A percentile compares a stretch with the other conserved stretches of the same genome.
Evolutionary conservation across 35 echinoderm and acorn worm species (phyloP).

Genomic region (Ophioderma brevispina): DNA sequence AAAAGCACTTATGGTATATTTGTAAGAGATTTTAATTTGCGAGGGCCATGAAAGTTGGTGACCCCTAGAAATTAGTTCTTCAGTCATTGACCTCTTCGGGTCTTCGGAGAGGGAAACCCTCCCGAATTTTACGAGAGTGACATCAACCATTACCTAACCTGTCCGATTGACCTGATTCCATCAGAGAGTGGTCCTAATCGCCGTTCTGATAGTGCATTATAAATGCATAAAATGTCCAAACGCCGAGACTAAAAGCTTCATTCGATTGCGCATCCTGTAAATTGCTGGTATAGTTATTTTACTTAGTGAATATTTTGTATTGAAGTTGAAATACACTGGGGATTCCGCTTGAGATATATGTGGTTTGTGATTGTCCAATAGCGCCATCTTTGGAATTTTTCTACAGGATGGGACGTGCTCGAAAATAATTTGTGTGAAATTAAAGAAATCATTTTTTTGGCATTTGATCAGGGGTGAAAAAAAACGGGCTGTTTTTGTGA

Average conservation of each 20-base stretch:
- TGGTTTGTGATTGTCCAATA: slow-evolving; percentile 2
- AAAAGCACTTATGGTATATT: too few relatives aligned
- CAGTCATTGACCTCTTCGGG: slow-evolving; percentile 3
- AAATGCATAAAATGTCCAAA: background rate
- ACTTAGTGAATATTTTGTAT: background rate
- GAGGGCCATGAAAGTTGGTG: too few relatives aligned
- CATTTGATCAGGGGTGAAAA: too few relatives aligned
- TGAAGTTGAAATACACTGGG: background rate
- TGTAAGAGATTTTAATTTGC: too few relatives aligned
- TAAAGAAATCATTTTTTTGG: too few relatives aligned
- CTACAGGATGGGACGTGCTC: slow-evolving; percentile 1
- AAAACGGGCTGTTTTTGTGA: too few relatives aligned
- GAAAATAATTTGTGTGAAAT: background rate
- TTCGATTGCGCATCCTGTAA: background rate
- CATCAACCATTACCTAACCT: background rate
- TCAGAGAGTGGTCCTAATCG: background rate
- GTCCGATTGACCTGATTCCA: slow-evolving; percentile 1
- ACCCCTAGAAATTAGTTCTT: background rate
- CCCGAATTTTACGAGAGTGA: slow-evolving; percentile 1
- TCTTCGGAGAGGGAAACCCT: background rate
- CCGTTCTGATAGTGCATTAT: background rate
- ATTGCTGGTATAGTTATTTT: background rate
- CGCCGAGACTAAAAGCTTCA: background rate
- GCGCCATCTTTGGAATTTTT: background rate
- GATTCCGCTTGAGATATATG: background rate